Evolutionary conservation across 2,888 invertebrate genomes (phyloP), one percentile per base, ranked within the genome.

Genomic region (Vannuccia rotundouncinata): DNA sequence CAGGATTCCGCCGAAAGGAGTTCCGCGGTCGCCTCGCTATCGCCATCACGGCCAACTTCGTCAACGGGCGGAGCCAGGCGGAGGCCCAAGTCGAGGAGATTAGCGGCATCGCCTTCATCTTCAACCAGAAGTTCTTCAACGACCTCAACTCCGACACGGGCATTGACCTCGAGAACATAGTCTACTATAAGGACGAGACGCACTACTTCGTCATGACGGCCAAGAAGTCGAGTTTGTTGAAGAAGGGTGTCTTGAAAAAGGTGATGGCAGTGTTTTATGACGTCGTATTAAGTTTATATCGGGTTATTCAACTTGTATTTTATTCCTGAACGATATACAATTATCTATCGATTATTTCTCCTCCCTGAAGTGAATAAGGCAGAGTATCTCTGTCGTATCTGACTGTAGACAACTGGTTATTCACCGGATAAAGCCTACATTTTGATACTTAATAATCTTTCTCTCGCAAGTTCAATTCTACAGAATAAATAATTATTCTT

Each of bases 151-250:
- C 92, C 83, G 92, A 88, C 82, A 95, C 95, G 0, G 94, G 94
- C 81, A 97, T 99, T 82, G 96, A 98, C 89, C 90, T 99, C 83
- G 98, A 99, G 88, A 99, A 99, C 88, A 97, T 99, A 81, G 98
- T 99, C 0, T 99, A 99, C 88, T 99, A 99, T 88, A 99, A 98
- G 87, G 98, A 98, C 88, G 98, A 98, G 85, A 99, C 98, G 0
- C 99, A 99, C 88, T 99, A 99, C 88, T 99, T 99, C 89, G 98
- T 99, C 29, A 99, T 99, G 98, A 98, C 98, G 25, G 98, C 98
- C 74, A 98, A 98, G 89, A 99, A 99, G 88, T 93, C 93, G 74
- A 86, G 95, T 89, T 90, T 98, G 79, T 91, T 97, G 79, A 93
- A 94, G 84, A 96, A 96, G 87, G 94, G 95, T 29, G 96, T 97